Evolutionary conservation across 2,797 vertebrate species (phyloP), one percentile per base, ranked within the genome.

Genomic region (Odontamblyopus lacepedii): DNA sequence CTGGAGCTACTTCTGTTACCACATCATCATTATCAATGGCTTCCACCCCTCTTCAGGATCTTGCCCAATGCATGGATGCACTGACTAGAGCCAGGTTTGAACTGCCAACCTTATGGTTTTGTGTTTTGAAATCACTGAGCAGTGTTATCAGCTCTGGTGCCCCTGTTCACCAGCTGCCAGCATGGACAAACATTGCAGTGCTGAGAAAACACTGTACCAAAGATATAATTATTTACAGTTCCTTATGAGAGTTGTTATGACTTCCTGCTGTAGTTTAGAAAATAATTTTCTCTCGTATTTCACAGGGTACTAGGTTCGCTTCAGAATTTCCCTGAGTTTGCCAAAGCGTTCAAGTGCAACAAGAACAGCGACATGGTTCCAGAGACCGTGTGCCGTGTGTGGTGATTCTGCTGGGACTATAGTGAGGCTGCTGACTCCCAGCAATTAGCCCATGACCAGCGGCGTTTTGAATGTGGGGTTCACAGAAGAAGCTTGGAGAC

Each of bases 251-350:
- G 60, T 35, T 8, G 16, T 60, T 60, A 30, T 30, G 29, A 11
- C 27, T 62, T 62, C n/a, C 8, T 35, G 30, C 9, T 35, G 12
- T 27, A 48, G 5, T 23, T 64, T 48, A 53, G 32, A 38, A 18
- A 64, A 71, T 23, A 23, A 50, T 74, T 59, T 60, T 6, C 50
- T 79, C 71, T n/a, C 69, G 0, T 84, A 16, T 74, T 26, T 38
- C 32, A 69, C 89, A 99, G 97, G 92, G 97, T 99, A 48, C 90
- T 99, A 23, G 97, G 97, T 51, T 96, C 96, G 15, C 87, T 99
- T 79, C 97, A 98, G 88, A 99, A 99, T 87, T 97, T 96, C 7
- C 94, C 90, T 0, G 96, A 97, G 85, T 99, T 99, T 86, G 93
- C 96, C 77, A 95, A 96, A 91, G 96, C 95, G 32, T 99, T 97